Conservation (phyloP, 2,888 invertebrate genomes). For the Cremastinae sp. region DNA sequence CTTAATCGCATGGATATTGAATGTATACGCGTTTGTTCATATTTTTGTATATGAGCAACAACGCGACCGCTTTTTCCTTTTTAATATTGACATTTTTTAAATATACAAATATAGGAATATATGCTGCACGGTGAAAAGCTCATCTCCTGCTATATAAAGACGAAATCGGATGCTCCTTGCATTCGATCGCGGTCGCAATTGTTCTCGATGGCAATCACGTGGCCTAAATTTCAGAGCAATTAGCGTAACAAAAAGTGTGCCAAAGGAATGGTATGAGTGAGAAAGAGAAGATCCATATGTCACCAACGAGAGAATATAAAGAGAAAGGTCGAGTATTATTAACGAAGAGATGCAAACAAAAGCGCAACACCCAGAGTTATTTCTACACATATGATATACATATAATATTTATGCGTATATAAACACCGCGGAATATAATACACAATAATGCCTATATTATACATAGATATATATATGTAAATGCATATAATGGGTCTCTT, state of each 20-base stretch:
- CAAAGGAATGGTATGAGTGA: background rate
- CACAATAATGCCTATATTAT: too few relatives aligned
- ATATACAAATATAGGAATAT: too few relatives aligned
- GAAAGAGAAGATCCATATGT: background rate
- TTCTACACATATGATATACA: too few relatives aligned
- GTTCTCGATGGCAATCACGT: background rate
- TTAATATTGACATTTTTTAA: too few relatives aligned
- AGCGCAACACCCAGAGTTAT: conserved; percentile 29
- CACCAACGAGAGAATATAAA: background rate
- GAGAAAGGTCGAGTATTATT: conserved; percentile 31
- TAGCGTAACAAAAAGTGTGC: conserved; percentile 14
- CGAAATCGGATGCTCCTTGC: background rate
- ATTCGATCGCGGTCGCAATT: background rate
- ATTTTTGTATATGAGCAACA: too few relatives aligned
- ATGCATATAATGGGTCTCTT: conserved; percentile 16
- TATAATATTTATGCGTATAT: too few relatives aligned
- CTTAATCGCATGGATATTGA: too few relatives aligned
- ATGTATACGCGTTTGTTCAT: too few relatives aligned
- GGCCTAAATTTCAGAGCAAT: background rate
- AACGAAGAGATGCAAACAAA: conserved; percentile 50
- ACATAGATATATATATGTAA: too few relatives aligned
- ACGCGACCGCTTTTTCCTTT: too few relatives aligned
- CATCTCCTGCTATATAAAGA: too few relatives aligned
- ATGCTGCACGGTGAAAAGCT: too few relatives aligned
- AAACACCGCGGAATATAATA: conserved; percentile 28